These are phyloP conservation scores for Euleptes europaea DNA, from an alignment of 2,113 vertebrate genomes.

Conservation along the genomic window DNA sequence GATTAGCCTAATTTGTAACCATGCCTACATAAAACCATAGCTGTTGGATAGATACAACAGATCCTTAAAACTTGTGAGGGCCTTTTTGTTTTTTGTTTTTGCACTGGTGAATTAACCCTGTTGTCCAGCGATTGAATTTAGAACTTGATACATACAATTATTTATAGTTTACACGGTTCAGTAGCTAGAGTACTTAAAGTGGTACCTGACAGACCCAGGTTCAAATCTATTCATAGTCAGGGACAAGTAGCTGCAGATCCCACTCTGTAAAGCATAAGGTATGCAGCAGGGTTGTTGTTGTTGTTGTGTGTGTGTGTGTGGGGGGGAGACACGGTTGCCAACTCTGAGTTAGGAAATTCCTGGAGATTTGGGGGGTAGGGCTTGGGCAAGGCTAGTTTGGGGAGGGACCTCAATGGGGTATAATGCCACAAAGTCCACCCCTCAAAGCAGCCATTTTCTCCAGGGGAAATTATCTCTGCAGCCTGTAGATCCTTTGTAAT, in stretches of 20 bases:
- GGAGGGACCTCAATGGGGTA: no score
- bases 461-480: no score
- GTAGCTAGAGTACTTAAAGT: neutral
- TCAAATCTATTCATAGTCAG: neutral
- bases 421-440: no score
- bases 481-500: no score
- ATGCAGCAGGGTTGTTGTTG: neutral
- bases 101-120: neutral
- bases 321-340: no score
- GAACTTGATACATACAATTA: neutral
- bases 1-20: constrained; percentile 60
- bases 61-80: neutral
- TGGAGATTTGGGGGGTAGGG: no score
- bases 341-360: no score
- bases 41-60: neutral
- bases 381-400: no score
- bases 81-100: neutral
- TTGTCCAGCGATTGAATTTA: neutral
- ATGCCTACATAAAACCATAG: constrained; percentile 42
- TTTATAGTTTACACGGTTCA: no score
- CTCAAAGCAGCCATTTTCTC: no score
- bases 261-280: no score
- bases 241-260: neutral
- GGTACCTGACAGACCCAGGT: neutral
- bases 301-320: no score